Base-by-base conservation (phyloP, 2,888 invertebrate genomes). In the Lasius platythorax region DNA sequence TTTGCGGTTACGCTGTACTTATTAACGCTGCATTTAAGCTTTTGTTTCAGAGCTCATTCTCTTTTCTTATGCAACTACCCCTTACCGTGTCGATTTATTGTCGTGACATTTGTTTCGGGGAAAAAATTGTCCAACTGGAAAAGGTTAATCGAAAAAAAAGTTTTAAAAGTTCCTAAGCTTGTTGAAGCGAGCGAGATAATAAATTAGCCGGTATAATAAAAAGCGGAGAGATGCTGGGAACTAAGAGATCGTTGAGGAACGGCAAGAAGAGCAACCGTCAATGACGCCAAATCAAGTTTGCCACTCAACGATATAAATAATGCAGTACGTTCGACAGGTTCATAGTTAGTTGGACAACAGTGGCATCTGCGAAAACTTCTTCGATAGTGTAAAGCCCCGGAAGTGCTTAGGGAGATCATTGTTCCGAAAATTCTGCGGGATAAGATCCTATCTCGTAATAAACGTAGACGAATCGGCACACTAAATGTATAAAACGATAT, bases 231-330 rank as follows among this genome's bases (percentile, higher is more conserved):
- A 50, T 18, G 30, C 30, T 30, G n/a, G 15, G 11, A 81, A 61
- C 61, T 8, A 37, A 81, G 79, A 63, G 73, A 79, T 72, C 46
- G 46, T 23, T 46, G 79, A 28, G 81, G 33, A 68, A 79, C 68
- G n/a, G 50, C 73, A 79, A 73, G 73, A 83, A 72, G 67, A 79
- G 79, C 53, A 67, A 61, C 43, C 43, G 50, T 40, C 66, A 43
- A 66, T 30, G 58, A 56, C 30, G 73, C 61, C 56, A 82, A 84
- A 84, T 84, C 74, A 74, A 84, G 82, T 84, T 84, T 82, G 73
- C 82, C 84, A 84, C 84, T 84, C 68, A 73, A 63, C 63, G 73
- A 61, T 68, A 74, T 84, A 84, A 84, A 84, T 84, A 84, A 84
- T 84, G 58, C 82, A 84, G 28, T n/a, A 43, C 66, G 58, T 53